Base-by-base conservation (phyloP, 1,140 invertebrate genomes). In the Popillia japonica region DNA sequence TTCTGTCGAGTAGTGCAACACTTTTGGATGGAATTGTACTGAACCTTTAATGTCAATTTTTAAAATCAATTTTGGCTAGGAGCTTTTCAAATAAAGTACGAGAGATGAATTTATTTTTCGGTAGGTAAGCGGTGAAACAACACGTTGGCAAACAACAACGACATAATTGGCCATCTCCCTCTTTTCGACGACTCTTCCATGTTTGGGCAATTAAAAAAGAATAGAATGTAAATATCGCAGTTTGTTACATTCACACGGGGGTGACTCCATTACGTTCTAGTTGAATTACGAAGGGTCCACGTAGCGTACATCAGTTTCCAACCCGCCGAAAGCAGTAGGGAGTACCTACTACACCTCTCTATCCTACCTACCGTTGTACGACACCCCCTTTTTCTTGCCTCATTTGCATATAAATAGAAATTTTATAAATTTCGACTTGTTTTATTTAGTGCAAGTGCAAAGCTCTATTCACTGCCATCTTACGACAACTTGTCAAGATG, bases 371-470 rank as follows among this genome's bases (percentile, higher is more conserved):
- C n/a, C 44, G n/a, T 2, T 17, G 44, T 17, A 10, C 44, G 7
- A 23, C 61, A 22, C 27, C 61, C 61, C 61, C 27, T 68, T 34
- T n/a, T 34, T 64, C 22, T 23, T 68, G 27, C 61, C 27, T 68
- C 61, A 68, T 68, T 20, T 68, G 61, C 61, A 68, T 68, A 68
- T 68, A 68, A 68, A 68, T 68, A 68, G 61, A 68, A 68, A 68
- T 68, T 68, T 68, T 68, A 68, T 68, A 68, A 68, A 68, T 68
- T 68, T 68, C 20, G 20, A 68, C 61, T 68, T 68, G 27, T 68
- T 68, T 68, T 68, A 68, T 68, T 68, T 68, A 27, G 27, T 68
- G 61, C 61, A 68, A 68, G 61, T 68, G 27, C 61, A 34, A 34
- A 68, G 22, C 20, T 34, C 61, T 23, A 23, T 68, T 68, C 61